Conservation (phyloP, 2,113 vertebrate genomes). For the Forbesichthys agassizii region DNA sequence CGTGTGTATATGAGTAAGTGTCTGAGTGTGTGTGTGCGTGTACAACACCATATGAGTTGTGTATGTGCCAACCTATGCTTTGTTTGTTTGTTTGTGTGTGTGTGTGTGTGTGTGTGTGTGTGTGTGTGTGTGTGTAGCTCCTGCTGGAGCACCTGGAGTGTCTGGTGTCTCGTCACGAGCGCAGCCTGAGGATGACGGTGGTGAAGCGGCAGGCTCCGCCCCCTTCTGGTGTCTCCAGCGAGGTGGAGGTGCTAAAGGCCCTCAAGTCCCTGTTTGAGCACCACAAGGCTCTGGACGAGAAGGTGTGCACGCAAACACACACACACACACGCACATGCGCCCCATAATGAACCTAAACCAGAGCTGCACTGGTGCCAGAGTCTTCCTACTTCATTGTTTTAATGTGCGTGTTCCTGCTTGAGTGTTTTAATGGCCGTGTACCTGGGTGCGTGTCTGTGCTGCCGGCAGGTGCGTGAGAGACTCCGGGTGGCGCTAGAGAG, state of each 20-base stretch:
- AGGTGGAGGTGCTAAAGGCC: constrained; percentile 96
- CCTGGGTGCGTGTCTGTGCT: constrained; percentile 12
- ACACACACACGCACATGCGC: neutral
- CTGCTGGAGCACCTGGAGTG: constrained; percentile 97
- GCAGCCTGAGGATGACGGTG: constrained; percentile 95
- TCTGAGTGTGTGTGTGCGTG: constrained; percentile 35
- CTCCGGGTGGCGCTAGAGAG: constrained; percentile 89
- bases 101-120: constrained; percentile 29
- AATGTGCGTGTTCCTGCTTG: neutral
- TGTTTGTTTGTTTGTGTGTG: constrained; percentile 56
- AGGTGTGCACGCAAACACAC: constrained; percentile 75
- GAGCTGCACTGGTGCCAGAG: neutral
- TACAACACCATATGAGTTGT: neutral
- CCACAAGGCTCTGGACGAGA: constrained; percentile 96
- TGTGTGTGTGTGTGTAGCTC: constrained; percentile 74
- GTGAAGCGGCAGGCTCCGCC: constrained; percentile 95
- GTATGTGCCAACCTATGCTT: constrained; percentile 7
- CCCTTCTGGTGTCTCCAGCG: constrained; percentile 93
- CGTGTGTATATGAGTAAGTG: neutral
- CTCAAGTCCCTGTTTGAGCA: constrained; percentile 97
- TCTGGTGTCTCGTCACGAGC: constrained; percentile 93
- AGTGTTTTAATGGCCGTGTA: neutral
- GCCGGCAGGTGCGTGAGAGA: constrained; percentile 88
- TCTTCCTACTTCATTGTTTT: neutral
- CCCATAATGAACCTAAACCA: too few relatives aligned